phyloP scores from a whole-genome alignment of 2,888 invertebrate genomes.

The Volucella inanis region DNA sequence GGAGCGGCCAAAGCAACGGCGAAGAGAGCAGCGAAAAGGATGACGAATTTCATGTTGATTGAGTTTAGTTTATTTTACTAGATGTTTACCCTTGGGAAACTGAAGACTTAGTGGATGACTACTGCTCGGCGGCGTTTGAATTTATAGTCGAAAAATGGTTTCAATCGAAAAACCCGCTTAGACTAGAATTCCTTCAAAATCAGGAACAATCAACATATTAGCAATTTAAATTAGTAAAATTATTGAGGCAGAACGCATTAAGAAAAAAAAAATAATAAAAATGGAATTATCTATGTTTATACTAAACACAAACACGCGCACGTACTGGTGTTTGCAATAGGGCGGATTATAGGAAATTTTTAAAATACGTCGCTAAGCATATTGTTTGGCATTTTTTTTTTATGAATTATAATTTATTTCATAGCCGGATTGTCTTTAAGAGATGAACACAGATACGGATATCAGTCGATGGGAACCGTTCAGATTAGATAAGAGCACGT shows the following conservation, averaged over 20 bases:
- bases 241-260: conserved; percentile 41
- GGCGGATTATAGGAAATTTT: background rate
- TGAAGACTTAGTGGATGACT: conserved; percentile 71
- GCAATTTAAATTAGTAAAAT: conserved; percentile 57
- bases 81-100: conserved; percentile 69
- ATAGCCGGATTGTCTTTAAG: conserved; percentile 10
- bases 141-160: conserved; percentile 66
- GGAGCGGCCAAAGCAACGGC: conserved; percentile 7
- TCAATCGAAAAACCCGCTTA: conserved; percentile 25
- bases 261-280: too few relatives aligned
- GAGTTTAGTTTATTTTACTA: conserved; percentile 12
- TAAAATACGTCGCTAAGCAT: background rate
- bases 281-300: background rate
- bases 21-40: conserved; percentile 12
- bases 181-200: conserved; percentile 53
- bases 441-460: background rate
- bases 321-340: background rate
- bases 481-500: background rate
- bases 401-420: conserved; percentile 56
- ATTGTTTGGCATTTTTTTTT: conserved; percentile 24
- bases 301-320: conserved; percentile 16
- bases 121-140: conserved; percentile 21
- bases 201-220: conserved; percentile 52
- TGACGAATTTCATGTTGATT: conserved; percentile 61
- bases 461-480: too few relatives aligned